phyloP scores from a whole-genome alignment of 30 jellyfish, hydroid and myxozoan genomes.

The Mastigias papua region DNA sequence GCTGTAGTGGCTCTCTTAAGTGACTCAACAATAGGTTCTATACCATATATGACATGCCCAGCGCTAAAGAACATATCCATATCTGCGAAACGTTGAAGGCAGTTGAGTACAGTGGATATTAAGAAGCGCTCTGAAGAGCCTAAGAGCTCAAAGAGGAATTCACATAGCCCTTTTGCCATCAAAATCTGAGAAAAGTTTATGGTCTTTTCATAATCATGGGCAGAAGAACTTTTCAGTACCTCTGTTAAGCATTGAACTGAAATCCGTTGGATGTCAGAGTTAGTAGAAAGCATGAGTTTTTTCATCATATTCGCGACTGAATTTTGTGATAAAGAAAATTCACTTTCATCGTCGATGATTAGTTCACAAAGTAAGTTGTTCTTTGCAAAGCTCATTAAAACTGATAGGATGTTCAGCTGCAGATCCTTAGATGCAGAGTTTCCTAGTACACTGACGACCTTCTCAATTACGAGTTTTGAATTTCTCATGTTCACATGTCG shows the following conservation, averaged over 20 bases:
- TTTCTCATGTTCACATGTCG: not conserved
- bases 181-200: slow-evolving; percentile 7
- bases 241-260: slow-evolving; percentile 69
- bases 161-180: slow-evolving; percentile 82
- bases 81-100: slow-evolving; percentile 51
- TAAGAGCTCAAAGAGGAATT: slow-evolving; percentile 78
- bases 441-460: slow-evolving; percentile 19
- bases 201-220: not conserved
- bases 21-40: slow-evolving; percentile 66
- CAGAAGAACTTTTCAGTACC: not conserved
- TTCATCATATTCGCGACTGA: slow-evolving; percentile 69
- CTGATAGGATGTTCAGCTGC: slow-evolving; percentile 56
- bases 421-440: slow-evolving; percentile 37
- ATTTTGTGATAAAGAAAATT: slow-evolving; percentile 22
- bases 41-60: slow-evolving; percentile 84
- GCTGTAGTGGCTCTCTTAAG: not conserved
- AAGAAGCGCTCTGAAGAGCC: slow-evolving; percentile 43
- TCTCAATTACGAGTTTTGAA: slow-evolving; percentile 29
- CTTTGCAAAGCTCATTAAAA: slow-evolving; percentile 44
- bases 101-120: slow-evolving; percentile 34
- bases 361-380: slow-evolving; percentile 4
- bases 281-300: slow-evolving; percentile 68
- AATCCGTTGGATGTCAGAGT: slow-evolving; percentile 44
- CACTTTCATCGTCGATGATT: slow-evolving; percentile 56
- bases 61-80: slow-evolving; percentile 52